Conservation (phyloP, 2,888 invertebrate genomes). For the Heteromyza rotundicornis region DNA sequence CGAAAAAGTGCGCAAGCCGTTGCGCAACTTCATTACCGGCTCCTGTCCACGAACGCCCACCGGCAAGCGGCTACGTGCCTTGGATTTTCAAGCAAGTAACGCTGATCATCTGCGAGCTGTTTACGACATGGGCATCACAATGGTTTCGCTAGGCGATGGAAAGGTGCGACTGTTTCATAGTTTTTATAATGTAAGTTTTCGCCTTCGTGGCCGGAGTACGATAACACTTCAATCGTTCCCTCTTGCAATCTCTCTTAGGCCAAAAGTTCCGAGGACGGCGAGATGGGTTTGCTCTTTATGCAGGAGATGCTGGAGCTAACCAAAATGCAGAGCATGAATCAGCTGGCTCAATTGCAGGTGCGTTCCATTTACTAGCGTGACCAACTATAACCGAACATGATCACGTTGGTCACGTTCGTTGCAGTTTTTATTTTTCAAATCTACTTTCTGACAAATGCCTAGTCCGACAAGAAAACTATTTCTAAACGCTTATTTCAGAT, state of each 20-base stretch:
- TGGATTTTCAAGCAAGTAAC: constrained; percentile 82
- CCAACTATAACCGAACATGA: too few species aligned
- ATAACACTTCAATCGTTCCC: too few species aligned
- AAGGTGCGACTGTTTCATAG: constrained; percentile 91
- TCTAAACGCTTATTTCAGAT: too few species aligned
- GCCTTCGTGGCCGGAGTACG: not conserved
- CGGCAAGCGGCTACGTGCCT: constrained; percentile 71
- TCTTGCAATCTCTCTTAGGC: constrained; percentile 68
- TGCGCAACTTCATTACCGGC: constrained; percentile 84
- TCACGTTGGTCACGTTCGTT: not conserved
- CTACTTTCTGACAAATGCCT: too few species aligned
- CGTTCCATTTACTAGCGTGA: too few species aligned
- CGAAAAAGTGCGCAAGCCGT: constrained; percentile 81
- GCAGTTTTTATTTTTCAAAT: not conserved
- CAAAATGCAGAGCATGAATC: constrained; percentile 68
- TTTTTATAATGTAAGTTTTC: constrained; percentile 76
- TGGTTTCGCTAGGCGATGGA: constrained; percentile 87
- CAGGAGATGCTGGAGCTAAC: constrained; percentile 95
- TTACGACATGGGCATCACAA: constrained; percentile 93
- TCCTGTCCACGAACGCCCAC: constrained; percentile 72
- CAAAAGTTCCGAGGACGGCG: constrained; percentile 81
- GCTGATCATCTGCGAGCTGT: constrained; percentile 86
- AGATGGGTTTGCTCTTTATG: constrained; percentile 94
- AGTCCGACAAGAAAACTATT: too few species aligned
- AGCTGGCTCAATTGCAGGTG: constrained; percentile 60